phyloP scores from a whole-genome alignment of 2,888 invertebrate genomes.

The Polymixis flavicincta region DNA sequence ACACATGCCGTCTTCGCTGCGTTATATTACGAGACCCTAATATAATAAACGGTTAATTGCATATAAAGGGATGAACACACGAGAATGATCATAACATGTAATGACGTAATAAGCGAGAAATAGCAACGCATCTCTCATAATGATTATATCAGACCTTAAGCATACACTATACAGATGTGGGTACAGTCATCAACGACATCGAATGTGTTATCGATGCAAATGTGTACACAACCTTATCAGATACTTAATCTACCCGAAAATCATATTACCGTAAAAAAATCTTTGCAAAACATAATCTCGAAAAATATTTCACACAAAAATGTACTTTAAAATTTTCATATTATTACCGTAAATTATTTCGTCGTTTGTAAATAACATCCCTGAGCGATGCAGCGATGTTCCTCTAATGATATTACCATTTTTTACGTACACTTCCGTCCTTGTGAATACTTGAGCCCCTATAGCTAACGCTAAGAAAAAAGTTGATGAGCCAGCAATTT shows the following conservation, averaged over 20 bases:
- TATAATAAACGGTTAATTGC: slow-evolving; percentile 52
- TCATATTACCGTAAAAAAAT: not conserved
- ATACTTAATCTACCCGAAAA: slow-evolving; percentile 5
- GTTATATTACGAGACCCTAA: slow-evolving; percentile 47
- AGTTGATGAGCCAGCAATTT: slow-evolving; percentile 81
- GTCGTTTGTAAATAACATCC: slow-evolving; percentile 67
- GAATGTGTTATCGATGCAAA: slow-evolving; percentile 44
- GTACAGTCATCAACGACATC: slow-evolving; percentile 33
- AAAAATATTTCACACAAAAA: slow-evolving; percentile 41
- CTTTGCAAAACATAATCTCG: not conserved
- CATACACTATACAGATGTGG: not conserved
- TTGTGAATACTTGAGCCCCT: slow-evolving; percentile 83
- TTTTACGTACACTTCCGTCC: slow-evolving; percentile 77
- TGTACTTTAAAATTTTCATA: slow-evolving; percentile 43
- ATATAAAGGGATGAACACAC: slow-evolving; percentile 53
- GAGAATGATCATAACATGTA: slow-evolving; percentile 45
- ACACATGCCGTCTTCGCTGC: slow-evolving; percentile 13
- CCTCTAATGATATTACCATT: slow-evolving; percentile 83
- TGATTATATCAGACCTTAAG: slow-evolving; percentile 37
- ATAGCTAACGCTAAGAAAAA: slow-evolving; percentile 75
- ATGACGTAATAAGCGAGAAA: slow-evolving; percentile 56
- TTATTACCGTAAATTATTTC: slow-evolving; percentile 59
- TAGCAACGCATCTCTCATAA: slow-evolving; percentile 46
- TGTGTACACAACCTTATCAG: slow-evolving; percentile 41
- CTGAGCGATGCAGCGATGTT: slow-evolving; percentile 67